Base-by-base conservation (phyloP, 2,888 invertebrate species). In the Drosophila nr. fundita region DNA sequence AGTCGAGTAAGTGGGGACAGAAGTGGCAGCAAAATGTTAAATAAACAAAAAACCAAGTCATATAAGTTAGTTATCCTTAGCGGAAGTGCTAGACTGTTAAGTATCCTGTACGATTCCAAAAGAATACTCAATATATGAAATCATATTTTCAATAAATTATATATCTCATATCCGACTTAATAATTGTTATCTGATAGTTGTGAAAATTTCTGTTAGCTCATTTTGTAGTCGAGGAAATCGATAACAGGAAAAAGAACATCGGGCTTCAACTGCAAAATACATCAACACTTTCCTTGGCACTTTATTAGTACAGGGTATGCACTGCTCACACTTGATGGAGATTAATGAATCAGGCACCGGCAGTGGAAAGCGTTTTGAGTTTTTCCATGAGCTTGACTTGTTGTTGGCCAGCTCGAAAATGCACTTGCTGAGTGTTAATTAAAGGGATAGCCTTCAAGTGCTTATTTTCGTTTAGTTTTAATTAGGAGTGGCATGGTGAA, bases 321-420 rank as follows among this genome's bases (percentile, higher is more conserved):
- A 70, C 50, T 68, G 68, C 66, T 60, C 81, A 72, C 68, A 73
- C 76, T 68, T 73, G 76, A 69, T 60, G 57, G 72, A 79, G 87
- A 78, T 76, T 80, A 85, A 83, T 85, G 76, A 74, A 78, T 76
- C 63, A 76, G 61, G 48, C n/a, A 54, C 27, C 29, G 58, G 11
- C n/a, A 55, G 34, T 36, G 21, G 15, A 29, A 32, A 24, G 24
- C 8, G 64, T 50, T 11, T 29, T 27, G 10, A 15, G 49, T 61
- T 40, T 55, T 65, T 34, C 29, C 45, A 34, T 57, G 42, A 71
- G 38, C 53, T 63, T 60, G 0, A 21, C 36, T 59, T 65, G 52
- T 42, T 65, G 58, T 61, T 61, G 24, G 65, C 54, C 50, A 59
- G 72, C 49, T 59, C 50, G 55, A 24, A 58, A 58, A 63, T 58